Evolutionary conservation across 92 coral and sea anemone species (phyloP).

Genomic region (Palythoa heliodiscus): DNA sequence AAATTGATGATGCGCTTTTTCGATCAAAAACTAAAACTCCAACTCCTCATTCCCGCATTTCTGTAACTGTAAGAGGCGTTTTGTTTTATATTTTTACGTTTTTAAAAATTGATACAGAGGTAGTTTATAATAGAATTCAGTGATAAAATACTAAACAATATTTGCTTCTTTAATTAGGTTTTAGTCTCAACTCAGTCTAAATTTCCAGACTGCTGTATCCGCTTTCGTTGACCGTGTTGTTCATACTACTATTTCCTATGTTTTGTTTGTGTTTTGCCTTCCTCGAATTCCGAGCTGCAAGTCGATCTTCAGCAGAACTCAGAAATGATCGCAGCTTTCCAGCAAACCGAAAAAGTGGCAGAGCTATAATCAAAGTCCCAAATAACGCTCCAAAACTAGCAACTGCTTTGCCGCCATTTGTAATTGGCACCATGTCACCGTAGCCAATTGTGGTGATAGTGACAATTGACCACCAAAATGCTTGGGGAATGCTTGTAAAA

Average conservation of each 20-base stretch:
- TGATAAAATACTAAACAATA: too few species aligned
- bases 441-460: constrained; percentile 87
- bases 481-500: constrained; percentile 76
- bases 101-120: neutral
- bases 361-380: constrained; percentile 76
- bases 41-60: neutral
- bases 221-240: neutral
- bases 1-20: too few species aligned
- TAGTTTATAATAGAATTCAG: neutral
- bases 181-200: neutral
- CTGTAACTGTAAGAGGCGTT: neutral
- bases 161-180: neutral
- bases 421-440: constrained; percentile 79
- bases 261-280: neutral
- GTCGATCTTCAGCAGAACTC: constrained; percentile 16
- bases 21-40: neutral
- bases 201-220: neutral
- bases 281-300: neutral
- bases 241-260: neutral
- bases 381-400: constrained; percentile 78
- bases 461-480: constrained; percentile 91
- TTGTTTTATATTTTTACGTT: too few species aligned
- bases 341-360: constrained; percentile 88
- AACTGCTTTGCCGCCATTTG: constrained; percentile 66
- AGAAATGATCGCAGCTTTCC: constrained; percentile 68